Evolutionary conservation across 2,113 vertebrate genomes (phyloP), one percentile per base, ranked within the genome.

Genomic region (Baryphthengus martii): DNA sequence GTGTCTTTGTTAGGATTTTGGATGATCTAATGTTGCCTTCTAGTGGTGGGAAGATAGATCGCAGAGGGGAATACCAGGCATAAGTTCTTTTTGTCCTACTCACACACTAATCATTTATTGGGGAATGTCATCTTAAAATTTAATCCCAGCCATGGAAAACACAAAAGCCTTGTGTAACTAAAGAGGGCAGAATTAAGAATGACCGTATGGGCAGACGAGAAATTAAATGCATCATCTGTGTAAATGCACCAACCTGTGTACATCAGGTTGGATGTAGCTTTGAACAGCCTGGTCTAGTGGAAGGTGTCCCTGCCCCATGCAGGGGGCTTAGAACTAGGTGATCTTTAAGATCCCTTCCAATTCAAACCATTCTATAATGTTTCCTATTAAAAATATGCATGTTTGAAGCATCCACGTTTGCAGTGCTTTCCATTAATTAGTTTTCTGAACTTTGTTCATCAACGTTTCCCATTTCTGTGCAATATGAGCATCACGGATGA

Each of bases 11-110:
- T 26, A 28, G 35, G 15, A 33, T 67, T 89, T 91, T 45, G 7
- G 18, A 4, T 84, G 81, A 42, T 86, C 77, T 53, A 24, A 59
- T 62, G 62, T 89, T 97, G 86, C 93, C 86, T 9, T 88, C 97
- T 97, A 65, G 95, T 95, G 98, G 94, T 3, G 3, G 24, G 4
- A 56, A 31, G 9, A 31, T 11, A 59, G 47, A 78, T 49, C 84
- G 74, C 87, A 67, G 29, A 56, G 44, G 56, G 31, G 6, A 44
- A 8, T 37, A 33, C 3, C 11, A 7, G 39, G 9, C 11, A 9
- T 26, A 3, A 2, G 13, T 35, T 13, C 5, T n/a, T n/a, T n/a
- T n/a, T 28, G 25, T 31, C 26, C 47, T 44, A 6, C 13, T 68
- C 13, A 2, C 25, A 25, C 6, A 6, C 33, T 14, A 20, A 12